These are phyloP conservation scores for Hyles vespertilio DNA, from an alignment of 1,140 invertebrate genomes.

Conservation along the genomic window DNA sequence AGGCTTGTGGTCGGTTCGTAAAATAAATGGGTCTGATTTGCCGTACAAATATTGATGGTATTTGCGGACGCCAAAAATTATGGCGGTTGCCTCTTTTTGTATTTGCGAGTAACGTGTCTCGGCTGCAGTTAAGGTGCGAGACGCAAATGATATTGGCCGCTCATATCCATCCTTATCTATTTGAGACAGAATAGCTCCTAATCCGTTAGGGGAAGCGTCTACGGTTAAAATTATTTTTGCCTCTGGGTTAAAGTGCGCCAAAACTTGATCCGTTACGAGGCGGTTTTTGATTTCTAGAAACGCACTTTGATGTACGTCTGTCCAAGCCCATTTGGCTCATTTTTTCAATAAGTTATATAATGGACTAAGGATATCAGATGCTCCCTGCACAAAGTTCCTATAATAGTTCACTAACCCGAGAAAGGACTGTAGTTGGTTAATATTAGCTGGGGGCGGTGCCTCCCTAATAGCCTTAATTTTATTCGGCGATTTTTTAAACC, in stretches of 20 bases:
- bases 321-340: conserved; percentile 20
- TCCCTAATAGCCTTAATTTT: conserved; percentile 22
- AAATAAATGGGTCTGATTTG: conserved; percentile 20
- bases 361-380: conserved; percentile 7
- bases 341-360: too few species aligned
- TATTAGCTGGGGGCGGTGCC: conserved; percentile 11
- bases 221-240: conserved; percentile 37
- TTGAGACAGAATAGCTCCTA: conserved; percentile 34
- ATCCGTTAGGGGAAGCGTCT: conserved; percentile 39
- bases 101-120: conserved; percentile 26
- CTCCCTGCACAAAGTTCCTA: conserved; percentile 55
- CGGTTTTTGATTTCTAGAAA: conserved; percentile 34
- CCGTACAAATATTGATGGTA: conserved; percentile 32
- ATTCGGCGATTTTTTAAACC: conserved; percentile 17
- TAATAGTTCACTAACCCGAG: conserved; percentile 36
- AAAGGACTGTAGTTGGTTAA: conserved; percentile 24
- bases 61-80: conserved; percentile 24
- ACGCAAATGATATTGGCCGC: conserved; percentile 6
- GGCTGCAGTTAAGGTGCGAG: conserved; percentile 25
- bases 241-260: conserved; percentile 55
- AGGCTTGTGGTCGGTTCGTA: conserved; percentile 27
- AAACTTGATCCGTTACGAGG: conserved; percentile 31
- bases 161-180: conserved; percentile 7
- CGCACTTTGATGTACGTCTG: conserved; percentile 21
- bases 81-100: conserved; percentile 25